Evolutionary conservation across 2,797 vertebrate genomes (phyloP), one percentile per base, ranked within the genome.

Genomic region (Pogonophryne albipinna): DNA sequence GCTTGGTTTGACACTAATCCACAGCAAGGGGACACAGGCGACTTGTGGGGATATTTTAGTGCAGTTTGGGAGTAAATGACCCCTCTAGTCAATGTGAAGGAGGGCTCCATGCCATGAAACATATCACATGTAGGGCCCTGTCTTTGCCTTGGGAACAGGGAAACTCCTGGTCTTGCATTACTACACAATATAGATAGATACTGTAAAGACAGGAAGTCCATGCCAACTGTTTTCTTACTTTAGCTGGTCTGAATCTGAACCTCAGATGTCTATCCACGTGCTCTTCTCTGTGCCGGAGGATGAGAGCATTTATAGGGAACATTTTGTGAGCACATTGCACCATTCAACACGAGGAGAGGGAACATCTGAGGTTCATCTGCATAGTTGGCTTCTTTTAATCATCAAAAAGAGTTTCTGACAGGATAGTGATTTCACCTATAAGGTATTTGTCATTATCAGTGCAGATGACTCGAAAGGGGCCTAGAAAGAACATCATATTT

Each of bases 321-420:
- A 19, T 77, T 72, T 68, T 64, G 41, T 42, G 38, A 84, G 62
- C 52, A 76, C 82, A 23, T 83, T 76, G 79, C 19, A 34, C 61
- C 23, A 42, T 23, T 53, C 41, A 12, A 34, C 68, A 71, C 12
- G 4, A 66, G n/a, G 67, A 3, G 11, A 63, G 70, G 74, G 64
- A 71, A 78, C 81, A 78, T 82, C 74, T 4, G 76, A 85, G 71
- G 74, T 77, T 84, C 74, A 86, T 86, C 74, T 80, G 71, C 10
- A 1, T 16, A 34, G 59, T 34, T 51, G 50, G 10, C 58, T 79
- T 76, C 58, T 70, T 23, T 46, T 58, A 31, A 70, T 68, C 66
- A 73, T 72, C 42, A 41, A 6, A 57, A 16, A 58, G 20, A 9
- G 13, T 74, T 44, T 62, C 46, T 23, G 55, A 71, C 44, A 63